Percentiles rank a stretch among this genome's conserved stretches.
phyloP scores from a whole-genome alignment of 2,888 invertebrate species.

The Tachystola acroxantha region DNA sequence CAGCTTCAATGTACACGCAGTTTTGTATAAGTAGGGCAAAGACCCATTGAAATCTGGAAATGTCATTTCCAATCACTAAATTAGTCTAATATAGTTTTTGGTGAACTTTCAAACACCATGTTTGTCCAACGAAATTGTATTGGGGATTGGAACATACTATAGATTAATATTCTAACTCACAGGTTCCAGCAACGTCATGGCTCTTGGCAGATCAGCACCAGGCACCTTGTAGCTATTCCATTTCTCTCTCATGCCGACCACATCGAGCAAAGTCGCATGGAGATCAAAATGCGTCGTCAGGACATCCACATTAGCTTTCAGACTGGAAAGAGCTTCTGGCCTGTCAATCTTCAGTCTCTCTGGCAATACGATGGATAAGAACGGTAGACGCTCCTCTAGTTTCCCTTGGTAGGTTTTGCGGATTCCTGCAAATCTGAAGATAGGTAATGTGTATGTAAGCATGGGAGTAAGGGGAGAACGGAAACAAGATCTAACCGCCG shows the following conservation, averaged over 20 bases:
- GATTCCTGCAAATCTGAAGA: constrained; percentile 5
- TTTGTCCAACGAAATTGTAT: too few species aligned
- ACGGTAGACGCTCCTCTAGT: constrained; percentile 26
- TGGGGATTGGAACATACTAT: too few species aligned
- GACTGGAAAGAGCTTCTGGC: constrained; percentile 78
- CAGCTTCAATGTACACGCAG: too few species aligned
- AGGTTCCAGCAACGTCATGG: constrained; percentile 2
- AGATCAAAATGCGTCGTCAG: constrained; percentile 88
- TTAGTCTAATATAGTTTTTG: too few species aligned
- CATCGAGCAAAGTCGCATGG: constrained; percentile 3
- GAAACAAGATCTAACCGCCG: too few species aligned
- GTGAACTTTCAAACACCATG: too few species aligned
- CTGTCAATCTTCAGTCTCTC: constrained; percentile 80
- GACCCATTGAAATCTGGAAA: too few species aligned
- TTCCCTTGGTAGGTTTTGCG: constrained; percentile 22
- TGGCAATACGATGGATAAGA: constrained; percentile 84
- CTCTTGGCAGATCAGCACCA: constrained; percentile 2
- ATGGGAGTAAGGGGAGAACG: too few species aligned
- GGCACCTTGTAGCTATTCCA: constrained; percentile 1
- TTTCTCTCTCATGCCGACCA: background rate
- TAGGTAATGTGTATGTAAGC: too few species aligned
- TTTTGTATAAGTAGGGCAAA: too few species aligned
- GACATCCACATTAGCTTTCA: constrained; percentile 80
- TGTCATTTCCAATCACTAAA: too few species aligned
- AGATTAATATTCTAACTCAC: too few species aligned